These are phyloP conservation scores for Chymomyza caudatula DNA, from an alignment of 2,888 invertebrate genomes.

Conservation along the genomic window DNA sequence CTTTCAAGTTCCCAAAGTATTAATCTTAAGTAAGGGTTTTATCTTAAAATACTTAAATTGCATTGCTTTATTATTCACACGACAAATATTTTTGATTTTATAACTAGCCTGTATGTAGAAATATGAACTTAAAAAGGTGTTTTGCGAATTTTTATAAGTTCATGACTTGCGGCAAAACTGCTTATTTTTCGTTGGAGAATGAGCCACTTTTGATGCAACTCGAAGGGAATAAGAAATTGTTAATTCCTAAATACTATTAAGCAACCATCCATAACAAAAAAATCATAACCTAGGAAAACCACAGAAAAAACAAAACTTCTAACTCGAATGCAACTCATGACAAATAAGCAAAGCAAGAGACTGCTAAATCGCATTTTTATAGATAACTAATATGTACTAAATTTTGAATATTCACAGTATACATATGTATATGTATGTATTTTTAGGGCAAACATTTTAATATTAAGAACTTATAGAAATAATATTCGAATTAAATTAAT, in stretches of 20 bases:
- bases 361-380: slow-evolving; percentile 60
- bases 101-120: background rate
- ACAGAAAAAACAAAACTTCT: slow-evolving; percentile 19
- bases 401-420: background rate
- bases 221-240: slow-evolving; percentile 5
- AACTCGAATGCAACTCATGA: slow-evolving; percentile 66
- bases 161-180: slow-evolving; percentile 48
- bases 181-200: background rate
- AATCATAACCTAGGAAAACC: slow-evolving; percentile 9
- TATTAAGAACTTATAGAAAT: background rate
- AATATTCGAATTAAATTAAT: background rate
- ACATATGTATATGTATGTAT: slow-evolving; percentile 26
- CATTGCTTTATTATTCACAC: background rate
- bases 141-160: too few species aligned
- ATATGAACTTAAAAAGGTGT: background rate
- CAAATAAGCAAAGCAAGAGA: slow-evolving; percentile 61
- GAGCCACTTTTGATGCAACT: slow-evolving; percentile 44
- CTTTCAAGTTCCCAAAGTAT: slow-evolving; percentile 65
- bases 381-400: slow-evolving; percentile 6
- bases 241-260: background rate
- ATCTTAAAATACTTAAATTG: background rate
- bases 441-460: slow-evolving; percentile 6
- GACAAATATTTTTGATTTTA: too few species aligned
- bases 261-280: slow-evolving; percentile 18
- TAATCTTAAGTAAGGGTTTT: slow-evolving; percentile 50